A percentile compares a stretch with the other conserved stretches of the same genome.
These are phyloP conservation scores for Plagodis pulveraria DNA, from an alignment of 2,888 invertebrate species.

Conservation along the genomic window DNA sequence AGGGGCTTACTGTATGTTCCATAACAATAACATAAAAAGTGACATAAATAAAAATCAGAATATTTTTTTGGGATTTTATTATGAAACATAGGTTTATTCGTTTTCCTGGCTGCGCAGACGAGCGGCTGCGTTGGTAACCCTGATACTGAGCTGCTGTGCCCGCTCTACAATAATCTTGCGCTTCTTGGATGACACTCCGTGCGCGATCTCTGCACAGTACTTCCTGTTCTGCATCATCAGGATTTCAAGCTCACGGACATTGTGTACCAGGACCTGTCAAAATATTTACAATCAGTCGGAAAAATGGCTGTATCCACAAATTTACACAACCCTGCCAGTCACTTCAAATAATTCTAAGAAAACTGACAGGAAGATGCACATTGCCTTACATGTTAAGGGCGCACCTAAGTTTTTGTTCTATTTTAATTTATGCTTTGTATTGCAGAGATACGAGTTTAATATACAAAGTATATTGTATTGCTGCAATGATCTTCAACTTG, in stretches of 20 bases:
- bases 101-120: slow-evolving; percentile 99
- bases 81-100: slow-evolving; percentile 89
- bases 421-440: no score
- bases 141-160: slow-evolving; percentile 97
- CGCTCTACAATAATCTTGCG: slow-evolving; percentile 97
- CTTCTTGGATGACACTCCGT: slow-evolving; percentile 98
- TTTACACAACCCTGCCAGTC: no score
- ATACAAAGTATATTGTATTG: no score
- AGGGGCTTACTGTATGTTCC: background rate
- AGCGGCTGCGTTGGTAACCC: slow-evolving; percentile 98
- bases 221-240: slow-evolving; percentile 99
- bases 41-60: slow-evolving; percentile 4
- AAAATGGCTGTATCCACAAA: no score
- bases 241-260: slow-evolving; percentile 95
- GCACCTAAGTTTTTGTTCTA: no score
- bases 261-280: slow-evolving; percentile 77
- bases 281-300: no score
- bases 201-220: slow-evolving; percentile 99
- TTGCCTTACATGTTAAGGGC: no score
- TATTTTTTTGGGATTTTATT: slow-evolving; percentile 26
- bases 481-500: no score
- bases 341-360: no score
- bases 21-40: background rate
- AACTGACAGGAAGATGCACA: no score
- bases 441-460: no score